These are phyloP conservation scores for Amyelois transitella DNA, from an alignment of 1,140 invertebrate genomes.

Conservation along the genomic window DNA sequence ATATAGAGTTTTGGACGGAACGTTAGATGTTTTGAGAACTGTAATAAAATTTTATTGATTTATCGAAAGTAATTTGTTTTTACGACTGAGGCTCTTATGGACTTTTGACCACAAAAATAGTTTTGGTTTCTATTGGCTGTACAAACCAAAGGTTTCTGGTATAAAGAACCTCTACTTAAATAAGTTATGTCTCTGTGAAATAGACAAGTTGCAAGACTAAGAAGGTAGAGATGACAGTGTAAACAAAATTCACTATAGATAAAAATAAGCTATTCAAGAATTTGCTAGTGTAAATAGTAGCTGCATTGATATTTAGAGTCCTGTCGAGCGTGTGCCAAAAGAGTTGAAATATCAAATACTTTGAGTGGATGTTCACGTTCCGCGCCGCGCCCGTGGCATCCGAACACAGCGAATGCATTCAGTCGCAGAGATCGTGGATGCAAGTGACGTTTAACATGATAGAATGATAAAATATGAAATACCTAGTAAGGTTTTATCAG, in stretches of 20 bases:
- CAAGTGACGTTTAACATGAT: background rate
- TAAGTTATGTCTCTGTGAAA: no score
- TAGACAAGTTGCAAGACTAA: no score
- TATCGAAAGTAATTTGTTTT: no score
- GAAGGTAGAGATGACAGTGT: no score
- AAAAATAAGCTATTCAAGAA: background rate
- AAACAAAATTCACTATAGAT: background rate
- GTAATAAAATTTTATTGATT: background rate
- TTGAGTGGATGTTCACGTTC: background rate
- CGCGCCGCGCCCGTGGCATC: background rate
- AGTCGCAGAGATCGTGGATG: background rate
- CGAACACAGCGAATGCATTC: background rate
- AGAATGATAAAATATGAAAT: background rate
- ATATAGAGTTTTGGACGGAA: background rate
- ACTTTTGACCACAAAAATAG: no score
- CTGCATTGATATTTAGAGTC: background rate
- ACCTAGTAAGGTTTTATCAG: no score
- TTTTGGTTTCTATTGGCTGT: no score
- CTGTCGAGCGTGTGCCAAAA: background rate
- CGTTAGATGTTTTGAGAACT: background rate
- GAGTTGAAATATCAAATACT: conserved; percentile 4
- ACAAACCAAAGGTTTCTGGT: no score
- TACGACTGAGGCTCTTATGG: no score
- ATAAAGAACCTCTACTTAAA: no score
- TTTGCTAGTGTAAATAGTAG: background rate